These are phyloP conservation scores for Pheosia tremula DNA, from an alignment of 2,888 invertebrate genomes.

Conservation along the genomic window DNA sequence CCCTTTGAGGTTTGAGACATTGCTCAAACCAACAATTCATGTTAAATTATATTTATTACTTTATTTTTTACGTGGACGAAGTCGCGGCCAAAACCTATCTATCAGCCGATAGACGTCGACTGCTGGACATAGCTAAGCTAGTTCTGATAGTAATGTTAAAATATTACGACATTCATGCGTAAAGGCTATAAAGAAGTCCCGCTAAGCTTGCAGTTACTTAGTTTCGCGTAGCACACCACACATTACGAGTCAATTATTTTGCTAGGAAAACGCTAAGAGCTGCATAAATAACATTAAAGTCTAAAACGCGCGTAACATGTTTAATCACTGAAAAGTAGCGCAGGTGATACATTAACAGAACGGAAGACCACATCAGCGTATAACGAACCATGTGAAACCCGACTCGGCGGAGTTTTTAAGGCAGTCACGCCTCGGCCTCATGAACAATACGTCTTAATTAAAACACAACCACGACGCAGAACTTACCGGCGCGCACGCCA, in stretches of 20 bases:
- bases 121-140: too few relatives aligned
- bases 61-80: slow-evolving; percentile 10
- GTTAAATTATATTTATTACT: slow-evolving; percentile 14
- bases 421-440: slow-evolving; percentile 68
- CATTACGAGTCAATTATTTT: slow-evolving; percentile 5
- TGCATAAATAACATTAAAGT: neutral
- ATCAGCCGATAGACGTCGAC: too few relatives aligned
- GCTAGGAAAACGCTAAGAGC: slow-evolving; percentile 1
- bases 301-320: neutral
- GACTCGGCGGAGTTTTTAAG: slow-evolving; percentile 66
- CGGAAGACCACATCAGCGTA: slow-evolving; percentile 49
- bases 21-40: too few relatives aligned
- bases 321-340: neutral
- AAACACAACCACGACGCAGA: slow-evolving; percentile 62
- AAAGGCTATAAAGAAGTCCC: slow-evolving; percentile 25
- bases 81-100: slow-evolving; percentile 14
- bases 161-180: slow-evolving; percentile 24
- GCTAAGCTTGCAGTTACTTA: slow-evolving; percentile 23
- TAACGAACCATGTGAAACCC: slow-evolving; percentile 60
- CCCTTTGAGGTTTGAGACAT: too few relatives aligned
- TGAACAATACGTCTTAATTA: slow-evolving; percentile 80
- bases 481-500: slow-evolving; percentile 53
- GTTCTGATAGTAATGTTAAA: slow-evolving; percentile 25
- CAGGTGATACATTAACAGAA: slow-evolving; percentile 51
- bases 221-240: slow-evolving; percentile 7